Evolutionary conservation across 2,113 vertebrate species (phyloP).

Genomic region (Platycercus adscitus): DNA sequence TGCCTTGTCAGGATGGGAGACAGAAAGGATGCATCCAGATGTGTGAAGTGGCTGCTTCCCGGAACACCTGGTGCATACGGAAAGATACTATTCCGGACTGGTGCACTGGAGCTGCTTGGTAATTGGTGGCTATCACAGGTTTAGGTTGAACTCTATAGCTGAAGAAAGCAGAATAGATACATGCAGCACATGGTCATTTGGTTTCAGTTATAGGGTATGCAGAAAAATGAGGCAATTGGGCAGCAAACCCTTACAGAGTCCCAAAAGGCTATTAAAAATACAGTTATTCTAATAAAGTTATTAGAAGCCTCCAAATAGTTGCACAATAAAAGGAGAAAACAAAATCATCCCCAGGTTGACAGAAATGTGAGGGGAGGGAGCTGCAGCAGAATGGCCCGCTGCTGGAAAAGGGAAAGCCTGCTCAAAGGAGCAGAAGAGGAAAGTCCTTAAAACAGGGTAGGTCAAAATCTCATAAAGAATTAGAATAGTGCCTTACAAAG

Average conservation of each 20-base stretch:
- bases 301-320: neutral
- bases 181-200: neutral
- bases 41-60: neutral
- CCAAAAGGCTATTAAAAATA: neutral
- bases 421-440: neutral
- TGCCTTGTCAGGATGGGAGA: neutral
- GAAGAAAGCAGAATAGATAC: neutral
- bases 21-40: neutral
- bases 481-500: neutral
- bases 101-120: neutral
- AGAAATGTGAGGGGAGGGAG: neutral
- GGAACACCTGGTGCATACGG: neutral
- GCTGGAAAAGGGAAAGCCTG: neutral
- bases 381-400: neutral
- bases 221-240: neutral
- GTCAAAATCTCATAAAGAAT: neutral
- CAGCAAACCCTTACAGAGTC: neutral
- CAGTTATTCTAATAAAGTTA: neutral
- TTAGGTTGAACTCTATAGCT: neutral
- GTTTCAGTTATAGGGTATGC: neutral
- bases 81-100: neutral
- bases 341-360: accelerated
- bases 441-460: neutral
- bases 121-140: neutral
- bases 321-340: neutral